Evolutionary conservation across 2,797 vertebrate genomes (phyloP).

Genomic region (Dallia pectoralis): DNA sequence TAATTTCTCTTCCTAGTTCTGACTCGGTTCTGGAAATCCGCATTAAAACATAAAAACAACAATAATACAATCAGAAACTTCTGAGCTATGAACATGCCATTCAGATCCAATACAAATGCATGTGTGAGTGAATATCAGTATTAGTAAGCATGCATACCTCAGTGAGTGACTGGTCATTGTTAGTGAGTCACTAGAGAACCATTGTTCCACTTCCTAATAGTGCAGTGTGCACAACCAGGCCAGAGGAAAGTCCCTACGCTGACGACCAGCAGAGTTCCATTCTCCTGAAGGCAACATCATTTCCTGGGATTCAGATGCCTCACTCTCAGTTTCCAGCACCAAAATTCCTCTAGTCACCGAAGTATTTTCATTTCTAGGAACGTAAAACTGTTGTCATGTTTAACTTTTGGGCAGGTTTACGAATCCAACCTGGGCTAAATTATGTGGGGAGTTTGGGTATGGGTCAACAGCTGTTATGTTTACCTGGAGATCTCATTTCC

Average conservation of each 20-base stretch:
- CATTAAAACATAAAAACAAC: neutral
- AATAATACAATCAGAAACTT: too few relatives aligned
- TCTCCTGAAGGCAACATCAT: conserved; percentile 50
- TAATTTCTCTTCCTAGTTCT: neutral
- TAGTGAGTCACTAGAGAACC: conserved; percentile 44
- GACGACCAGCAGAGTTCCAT: conserved; percentile 65
- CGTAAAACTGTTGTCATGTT: conserved; percentile 28
- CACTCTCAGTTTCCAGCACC: neutral
- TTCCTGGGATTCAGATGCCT: conserved; percentile 69
- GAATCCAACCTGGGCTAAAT: conserved; percentile 13
- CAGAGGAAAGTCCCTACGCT: conserved; percentile 75
- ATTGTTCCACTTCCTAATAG: conserved; percentile 67
- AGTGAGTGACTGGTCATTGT: conserved; percentile 5
- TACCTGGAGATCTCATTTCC: conserved; percentile 28
- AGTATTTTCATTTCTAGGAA: conserved; percentile 49
- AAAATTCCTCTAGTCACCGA: conserved; percentile 46
- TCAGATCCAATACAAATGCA: neutral
- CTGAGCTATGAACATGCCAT: neutral
- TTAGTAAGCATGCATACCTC: neutral
- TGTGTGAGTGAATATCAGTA: neutral
- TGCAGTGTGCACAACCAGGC: conserved; percentile 37
- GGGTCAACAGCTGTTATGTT: conserved; percentile 47
- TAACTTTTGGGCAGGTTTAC: neutral
- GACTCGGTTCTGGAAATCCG: neutral
- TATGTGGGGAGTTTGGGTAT: conserved; percentile 34